phyloP scores from a whole-genome alignment of 2,888 invertebrate genomes.

The Exocentrus adspersus region DNA sequence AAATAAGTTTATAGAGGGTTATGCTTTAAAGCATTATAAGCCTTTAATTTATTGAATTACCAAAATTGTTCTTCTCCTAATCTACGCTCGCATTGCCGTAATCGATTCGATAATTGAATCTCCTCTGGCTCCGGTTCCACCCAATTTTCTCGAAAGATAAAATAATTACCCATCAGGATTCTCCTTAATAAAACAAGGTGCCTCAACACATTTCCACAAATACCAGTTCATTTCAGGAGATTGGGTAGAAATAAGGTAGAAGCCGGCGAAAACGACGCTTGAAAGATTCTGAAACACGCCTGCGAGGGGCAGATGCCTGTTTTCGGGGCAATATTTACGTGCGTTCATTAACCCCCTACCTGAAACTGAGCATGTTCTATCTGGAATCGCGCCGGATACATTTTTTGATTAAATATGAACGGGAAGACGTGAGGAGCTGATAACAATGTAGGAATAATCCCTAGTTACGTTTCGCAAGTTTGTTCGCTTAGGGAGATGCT shows the following conservation, averaged over 20 bases:
- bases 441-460: constrained; percentile 40
- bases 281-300: neutral
- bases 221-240: constrained; percentile 13
- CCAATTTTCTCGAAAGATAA: neutral
- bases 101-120: neutral
- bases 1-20: too few species aligned
- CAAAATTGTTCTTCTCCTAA: neutral
- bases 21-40: too few species aligned
- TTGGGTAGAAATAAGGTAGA: constrained; percentile 5
- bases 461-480: constrained; percentile 30
- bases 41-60: too few species aligned
- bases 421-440: constrained; percentile 33
- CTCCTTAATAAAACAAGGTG: constrained; percentile 10
- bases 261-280: neutral
- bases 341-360: constrained; percentile 18
- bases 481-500: constrained; percentile 27
- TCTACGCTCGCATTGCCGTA: neutral
- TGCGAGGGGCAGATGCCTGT: neutral
- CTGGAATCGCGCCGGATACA: constrained; percentile 36
- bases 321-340: constrained; percentile 17
- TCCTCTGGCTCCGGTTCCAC: neutral
- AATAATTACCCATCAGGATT: neutral
- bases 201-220: constrained; percentile 13
- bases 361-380: constrained; percentile 35
- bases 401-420: constrained; percentile 43